Base-by-base conservation (phyloP, 2,888 invertebrate genomes). In the Fabriciana adippe region DNA sequence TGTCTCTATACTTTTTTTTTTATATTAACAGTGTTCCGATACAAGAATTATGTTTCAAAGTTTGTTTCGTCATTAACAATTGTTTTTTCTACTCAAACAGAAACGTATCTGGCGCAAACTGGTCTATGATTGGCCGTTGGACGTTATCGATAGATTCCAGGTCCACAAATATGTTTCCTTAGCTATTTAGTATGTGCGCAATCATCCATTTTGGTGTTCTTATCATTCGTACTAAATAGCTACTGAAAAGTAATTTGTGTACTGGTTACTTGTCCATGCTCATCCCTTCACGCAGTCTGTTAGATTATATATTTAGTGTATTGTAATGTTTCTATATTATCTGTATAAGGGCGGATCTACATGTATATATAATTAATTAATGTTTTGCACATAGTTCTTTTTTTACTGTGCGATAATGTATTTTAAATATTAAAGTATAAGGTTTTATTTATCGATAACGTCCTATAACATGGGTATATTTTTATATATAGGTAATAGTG, bases 111-210 rank as follows among this genome's bases (percentile, higher is more conserved):
- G 79, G 79, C 81, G 81, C 77, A 81, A 78, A 77, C 72, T 80
- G 77, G 73, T 75, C 76, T 80, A 77, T 76, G 81, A 82, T 79
- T 81, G 82, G 82, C 81, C 81, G 78, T 75, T 76, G 78, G 78
- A 79, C 76, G 73, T 78, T 71, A 75, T 79, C 78, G 78, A 79
- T 78, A 79, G 71, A 76, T 72, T 75, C 70, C 82, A 82, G 82
- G 82, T 82, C 78, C 80, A 81, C 82, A 81, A 80, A 76, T 77
- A 73, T 76, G 69, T 78, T 80, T 78, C 75, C 74, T 76, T 82
- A 82, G 82, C 82, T 82, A 82, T 82, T 82, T 81, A 82, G 82
- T 81, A 78, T 80, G 78, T 77, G 76, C 76, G 77, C 76, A 74
- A 73, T 78, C 79, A 79, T 76, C 72, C 81, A 80, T 79, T 76